Conservation (phyloP, 2,888 invertebrate genomes). For the Hydropsyche betteni region DNA sequence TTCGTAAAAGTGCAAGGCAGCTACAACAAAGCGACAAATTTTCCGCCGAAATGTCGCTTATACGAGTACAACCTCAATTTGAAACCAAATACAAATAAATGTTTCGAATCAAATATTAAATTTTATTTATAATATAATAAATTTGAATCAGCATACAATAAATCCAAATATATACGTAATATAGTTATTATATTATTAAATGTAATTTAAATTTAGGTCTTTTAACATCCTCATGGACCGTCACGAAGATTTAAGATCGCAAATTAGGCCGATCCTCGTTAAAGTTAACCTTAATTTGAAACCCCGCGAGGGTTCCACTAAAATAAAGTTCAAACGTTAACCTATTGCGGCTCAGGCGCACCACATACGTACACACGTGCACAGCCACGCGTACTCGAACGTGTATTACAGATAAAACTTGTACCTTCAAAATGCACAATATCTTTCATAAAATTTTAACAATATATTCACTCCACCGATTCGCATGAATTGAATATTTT, state of each 20-base stretch:
- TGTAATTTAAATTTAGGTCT: constrained; percentile 17
- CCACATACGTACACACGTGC: not conserved
- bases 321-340: constrained; percentile 11
- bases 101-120: no score
- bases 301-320: constrained; percentile 1
- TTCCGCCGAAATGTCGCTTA: no score
- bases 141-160: not conserved
- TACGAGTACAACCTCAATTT: no score
- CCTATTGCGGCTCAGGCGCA: not conserved
- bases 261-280: constrained; percentile 27
- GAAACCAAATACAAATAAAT: no score
- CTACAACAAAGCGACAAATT: no score
- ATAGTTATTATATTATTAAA: not conserved
- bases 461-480: no score
- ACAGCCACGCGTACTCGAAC: not conserved
- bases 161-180: not conserved
- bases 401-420: no score
- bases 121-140: no score
- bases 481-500: no score
- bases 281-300: constrained; percentile 27
- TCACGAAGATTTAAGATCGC: constrained; percentile 23
- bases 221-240: constrained; percentile 7
- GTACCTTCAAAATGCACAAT: no score
- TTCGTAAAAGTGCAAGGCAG: no score
- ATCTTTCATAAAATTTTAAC: no score